Evolutionary conservation across 2,888 invertebrate species (phyloP), one percentile per base, ranked within the genome.

Genomic region (Erynnis tages): DNA sequence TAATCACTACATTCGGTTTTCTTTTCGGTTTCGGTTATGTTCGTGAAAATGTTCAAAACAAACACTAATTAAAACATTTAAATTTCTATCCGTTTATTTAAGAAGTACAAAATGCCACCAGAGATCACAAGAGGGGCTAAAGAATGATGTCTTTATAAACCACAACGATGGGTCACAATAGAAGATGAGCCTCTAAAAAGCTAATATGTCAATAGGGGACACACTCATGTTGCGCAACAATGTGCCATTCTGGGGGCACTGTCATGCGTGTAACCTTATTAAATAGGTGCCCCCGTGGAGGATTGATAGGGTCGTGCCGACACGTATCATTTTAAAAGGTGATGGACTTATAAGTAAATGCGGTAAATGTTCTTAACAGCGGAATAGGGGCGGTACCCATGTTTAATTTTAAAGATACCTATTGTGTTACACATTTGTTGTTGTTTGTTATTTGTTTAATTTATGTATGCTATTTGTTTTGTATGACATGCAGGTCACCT

Each of bases 221-320:
- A 65, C 61, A 68, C 69, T 65, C 61, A 66, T 74, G 71, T 85
- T 83, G 79, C 66, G 64, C 76, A 85, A 88, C 85, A 86, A 85
- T 80, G 55, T 56, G 54, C 60, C 60, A 70, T 80, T 76, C 63
- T 73, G 59, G 59, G 65, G 53, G 67, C 69, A 74, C 69, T 74
- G 77, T 79, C 80, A 82, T 69, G 80, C 80, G 80, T 81, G 69
- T 84, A 83, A 87, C 71, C 70, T 72, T 79, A 83, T 87, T 84
- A 85, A 76, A 75, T 67, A 67, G 65, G 65, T 73, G 62, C 67
- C 65, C 73, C 80, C 79, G 73, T 82, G 72, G 73, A 82, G 70
- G 85, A 86, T 82, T 73, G 86, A 86, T 88, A 72, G 76, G 52
- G 57, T 57, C 68, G 58, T n/a, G n/a, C n/a, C 62, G 65, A 46